Evolutionary conservation across 2,113 vertebrate genomes (phyloP), one percentile per base, ranked within the genome.

Genomic region (Puma concolor): DNA sequence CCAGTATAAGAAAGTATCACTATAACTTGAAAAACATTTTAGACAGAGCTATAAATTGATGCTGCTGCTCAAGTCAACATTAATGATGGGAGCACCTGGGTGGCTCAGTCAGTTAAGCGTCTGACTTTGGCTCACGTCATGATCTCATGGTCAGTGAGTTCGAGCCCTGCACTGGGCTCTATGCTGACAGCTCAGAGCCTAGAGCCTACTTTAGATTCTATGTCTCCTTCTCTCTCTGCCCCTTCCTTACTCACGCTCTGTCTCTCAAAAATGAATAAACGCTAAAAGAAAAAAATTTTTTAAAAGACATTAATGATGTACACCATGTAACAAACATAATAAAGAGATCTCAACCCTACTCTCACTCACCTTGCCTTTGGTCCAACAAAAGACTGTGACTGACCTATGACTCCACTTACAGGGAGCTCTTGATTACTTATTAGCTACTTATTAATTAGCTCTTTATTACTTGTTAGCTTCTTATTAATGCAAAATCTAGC

Each of bases 401-500:
- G 27, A 92, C 21, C 44, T 72, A 36, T 41, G 5, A 60, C 21
- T 11, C 27, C 1, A 64, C 64, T 74, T 84, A 67, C 0, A 79
- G n/a, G 67, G 17, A 54, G 16, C 16, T 54, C 52, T 54, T 54
- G 52, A 54, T 54, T 54, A 54, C 52, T 52, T 67, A n/a, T 84
- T 66, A 95, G 69, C 6, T 91, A 72, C 25, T 66, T 96, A n/a
- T n/a, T n/a, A n/a, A 88, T 69, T 66, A 57, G 19, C 2, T 57
- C 54, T 57, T 57, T 17, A 57, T 7, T 57, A 57, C 54, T 52
- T 67, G 38, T 84, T 67, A 94, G 63, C 9, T 91, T 67, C 25
- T 66, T 96, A 88, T 69, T 89, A 76, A 83, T 54, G 60, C 36
- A 84, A 94, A 97, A 76, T n/a, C 44, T 67, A 77, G 74, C 19